Conservation (phyloP, 2,113 vertebrate species). For the Carassius carassius region DNA sequence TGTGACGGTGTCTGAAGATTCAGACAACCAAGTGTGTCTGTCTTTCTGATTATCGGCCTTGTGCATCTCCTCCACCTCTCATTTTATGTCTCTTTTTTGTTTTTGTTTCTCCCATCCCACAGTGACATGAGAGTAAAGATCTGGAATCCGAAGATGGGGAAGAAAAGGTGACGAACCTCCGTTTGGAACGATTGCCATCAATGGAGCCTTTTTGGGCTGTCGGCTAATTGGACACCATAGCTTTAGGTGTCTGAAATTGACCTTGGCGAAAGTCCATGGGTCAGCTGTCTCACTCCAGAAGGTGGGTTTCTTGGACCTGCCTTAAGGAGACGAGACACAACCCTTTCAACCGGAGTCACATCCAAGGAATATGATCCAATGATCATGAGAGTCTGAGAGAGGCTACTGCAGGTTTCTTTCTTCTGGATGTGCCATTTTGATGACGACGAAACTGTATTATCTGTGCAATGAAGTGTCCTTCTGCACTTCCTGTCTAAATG, state of each 20-base stretch:
- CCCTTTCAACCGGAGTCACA: not conserved
- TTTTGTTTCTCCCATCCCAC: constrained; percentile 67
- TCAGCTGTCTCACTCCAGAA: constrained; percentile 9
- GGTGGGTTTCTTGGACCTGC: not conserved
- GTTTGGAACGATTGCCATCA: not conserved
- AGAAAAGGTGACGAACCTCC: constrained; percentile 72
- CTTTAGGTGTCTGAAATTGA: not conserved
- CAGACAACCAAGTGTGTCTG: not conserved
- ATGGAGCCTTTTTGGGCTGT: not conserved
- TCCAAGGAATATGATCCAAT: not conserved
- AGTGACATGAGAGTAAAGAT: constrained; percentile 96
- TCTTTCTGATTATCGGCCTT: constrained; percentile 40
- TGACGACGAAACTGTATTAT: not conserved
- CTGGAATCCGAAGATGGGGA: constrained; percentile 80
- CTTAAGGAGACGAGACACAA: not conserved
- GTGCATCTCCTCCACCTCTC: constrained; percentile 47
- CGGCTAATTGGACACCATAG: not conserved
- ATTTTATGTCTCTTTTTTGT: constrained; percentile 54
- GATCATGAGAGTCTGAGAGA: not conserved
- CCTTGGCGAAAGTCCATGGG: constrained; percentile 18
- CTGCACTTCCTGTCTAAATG: constrained; percentile 20
- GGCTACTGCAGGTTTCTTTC: not conserved
- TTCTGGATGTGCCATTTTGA: constrained; percentile 25
- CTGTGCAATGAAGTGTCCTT: constrained; percentile 39
- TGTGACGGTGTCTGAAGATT: constrained; percentile 37